Conservation (phyloP, 2,888 invertebrate genomes). For the Hipparchia semele region DNA sequence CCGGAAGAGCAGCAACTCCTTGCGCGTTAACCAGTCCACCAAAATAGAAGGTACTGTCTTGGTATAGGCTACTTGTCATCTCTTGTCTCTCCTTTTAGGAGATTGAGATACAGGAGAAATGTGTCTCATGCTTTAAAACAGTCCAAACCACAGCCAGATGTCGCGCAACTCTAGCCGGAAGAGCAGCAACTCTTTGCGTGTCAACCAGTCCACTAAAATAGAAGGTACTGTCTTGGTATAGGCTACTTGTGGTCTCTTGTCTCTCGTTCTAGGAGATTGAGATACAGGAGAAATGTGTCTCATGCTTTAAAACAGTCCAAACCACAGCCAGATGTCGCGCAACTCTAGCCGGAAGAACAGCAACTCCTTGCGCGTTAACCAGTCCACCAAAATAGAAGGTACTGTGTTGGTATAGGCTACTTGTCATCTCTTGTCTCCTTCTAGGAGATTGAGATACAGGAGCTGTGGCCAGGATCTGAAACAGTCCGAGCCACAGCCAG, state of each 20-base stretch:
- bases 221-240: conserved; percentile 86
- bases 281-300: too few relatives aligned
- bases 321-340: conserved; percentile 93
- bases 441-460: too few relatives aligned
- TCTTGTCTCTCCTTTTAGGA: too few relatives aligned
- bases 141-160: conserved; percentile 91
- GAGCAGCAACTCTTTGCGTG: conserved; percentile 93
- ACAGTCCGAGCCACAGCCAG: too few relatives aligned
- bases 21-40: conserved; percentile 91
- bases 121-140: too few relatives aligned
- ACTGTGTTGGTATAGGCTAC: too few relatives aligned
- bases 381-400: conserved; percentile 92
- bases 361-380: conserved; percentile 93
- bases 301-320: conserved; percentile 89
- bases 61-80: too few relatives aligned
- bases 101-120: too few relatives aligned
- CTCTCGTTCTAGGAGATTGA: too few relatives aligned
- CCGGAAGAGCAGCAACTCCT: conserved; percentile 94
- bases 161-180: conserved; percentile 96
- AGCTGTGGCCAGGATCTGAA: too few relatives aligned
- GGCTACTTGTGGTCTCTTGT: too few relatives aligned
- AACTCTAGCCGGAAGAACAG: conserved; percentile 96
- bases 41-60: conserved; percentile 88
- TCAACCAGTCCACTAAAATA: conserved; percentile 91
- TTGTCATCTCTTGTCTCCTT: too few relatives aligned